These are phyloP conservation scores for Drosophila imparisetae DNA, from an alignment of 2,888 invertebrate species.

Conservation along the genomic window DNA sequence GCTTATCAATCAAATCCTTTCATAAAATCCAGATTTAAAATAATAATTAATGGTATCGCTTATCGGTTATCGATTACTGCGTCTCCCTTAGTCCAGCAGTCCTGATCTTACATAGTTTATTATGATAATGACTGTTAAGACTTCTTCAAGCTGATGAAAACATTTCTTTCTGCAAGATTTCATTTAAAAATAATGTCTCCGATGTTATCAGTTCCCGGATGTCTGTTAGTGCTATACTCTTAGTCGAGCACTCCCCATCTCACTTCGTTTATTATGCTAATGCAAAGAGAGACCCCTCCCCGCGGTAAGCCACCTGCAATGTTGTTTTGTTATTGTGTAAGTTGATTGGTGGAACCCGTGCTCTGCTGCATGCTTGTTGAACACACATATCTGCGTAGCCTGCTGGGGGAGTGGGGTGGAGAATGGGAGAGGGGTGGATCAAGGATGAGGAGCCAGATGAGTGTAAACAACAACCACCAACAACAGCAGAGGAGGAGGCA, in stretches of 20 bases:
- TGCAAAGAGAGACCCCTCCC: slow-evolving; percentile 32
- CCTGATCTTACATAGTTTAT: neutral
- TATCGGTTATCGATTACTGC: neutral
- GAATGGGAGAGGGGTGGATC: slow-evolving; percentile 2
- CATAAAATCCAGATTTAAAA: neutral
- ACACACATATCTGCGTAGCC: slow-evolving; percentile 20
- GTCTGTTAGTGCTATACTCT: neutral
- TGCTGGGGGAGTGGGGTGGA: neutral
- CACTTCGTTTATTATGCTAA: slow-evolving; percentile 67
- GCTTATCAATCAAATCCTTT: neutral
- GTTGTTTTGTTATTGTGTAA: slow-evolving; percentile 47
- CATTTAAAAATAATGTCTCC: neutral
- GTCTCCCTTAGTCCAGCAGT: too few relatives aligned
- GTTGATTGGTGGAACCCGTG: slow-evolving; percentile 34
- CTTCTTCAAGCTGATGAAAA: neutral
- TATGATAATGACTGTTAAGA: neutral
- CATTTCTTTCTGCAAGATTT: neutral
- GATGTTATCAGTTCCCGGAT: neutral
- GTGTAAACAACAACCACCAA: slow-evolving; percentile 6
- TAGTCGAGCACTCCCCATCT: slow-evolving; percentile 13
- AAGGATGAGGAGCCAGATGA: neutral
- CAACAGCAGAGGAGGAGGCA: slow-evolving; percentile 32
- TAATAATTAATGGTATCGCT: neutral
- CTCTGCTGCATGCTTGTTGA: slow-evolving; percentile 20
- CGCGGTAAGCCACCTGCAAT: neutral